Conservation (phyloP, 1,140 invertebrate genomes). For the Coptotermes formosanus region DNA sequence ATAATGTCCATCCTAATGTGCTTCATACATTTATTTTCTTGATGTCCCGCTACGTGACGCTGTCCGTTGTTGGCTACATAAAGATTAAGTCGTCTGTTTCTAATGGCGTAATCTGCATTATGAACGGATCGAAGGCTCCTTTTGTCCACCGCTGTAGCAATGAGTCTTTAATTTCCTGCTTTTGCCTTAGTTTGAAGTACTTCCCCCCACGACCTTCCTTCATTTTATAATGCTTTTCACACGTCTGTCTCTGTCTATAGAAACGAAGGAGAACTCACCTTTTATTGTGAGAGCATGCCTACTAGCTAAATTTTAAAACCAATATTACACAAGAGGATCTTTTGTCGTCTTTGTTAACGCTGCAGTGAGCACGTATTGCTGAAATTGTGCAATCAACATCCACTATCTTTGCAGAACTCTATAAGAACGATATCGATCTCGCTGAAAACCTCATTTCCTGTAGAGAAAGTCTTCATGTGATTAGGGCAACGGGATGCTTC, state of each 20-base stretch:
- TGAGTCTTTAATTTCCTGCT: not conserved
- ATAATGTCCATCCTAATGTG: not conserved
- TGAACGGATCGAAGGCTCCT: not conserved
- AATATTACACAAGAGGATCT: slow-evolving; percentile 8
- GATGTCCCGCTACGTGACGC: not conserved
- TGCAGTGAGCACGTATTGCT: not conserved
- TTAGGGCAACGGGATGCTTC: not conserved
- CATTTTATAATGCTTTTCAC: not conserved
- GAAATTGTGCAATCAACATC: not conserved
- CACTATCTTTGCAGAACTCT: not conserved
- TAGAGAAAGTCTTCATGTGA: not conserved
- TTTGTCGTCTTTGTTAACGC: not conserved
- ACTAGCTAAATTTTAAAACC: not conserved
- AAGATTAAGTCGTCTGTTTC: not conserved
- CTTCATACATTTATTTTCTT: not conserved
- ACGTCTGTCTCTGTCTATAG: not conserved
- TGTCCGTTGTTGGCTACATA: not conserved
- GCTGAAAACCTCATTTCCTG: not conserved
- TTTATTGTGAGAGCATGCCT: not conserved
- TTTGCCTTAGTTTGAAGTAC: not conserved
- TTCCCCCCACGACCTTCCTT: not conserved
- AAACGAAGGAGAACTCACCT: not conserved
- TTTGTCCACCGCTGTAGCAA: not conserved
- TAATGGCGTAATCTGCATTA: not conserved
- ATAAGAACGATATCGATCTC: not conserved